These are phyloP conservation scores for Athalia circularis DNA, from an alignment of 2,888 invertebrate genomes.

Conservation along the genomic window DNA sequence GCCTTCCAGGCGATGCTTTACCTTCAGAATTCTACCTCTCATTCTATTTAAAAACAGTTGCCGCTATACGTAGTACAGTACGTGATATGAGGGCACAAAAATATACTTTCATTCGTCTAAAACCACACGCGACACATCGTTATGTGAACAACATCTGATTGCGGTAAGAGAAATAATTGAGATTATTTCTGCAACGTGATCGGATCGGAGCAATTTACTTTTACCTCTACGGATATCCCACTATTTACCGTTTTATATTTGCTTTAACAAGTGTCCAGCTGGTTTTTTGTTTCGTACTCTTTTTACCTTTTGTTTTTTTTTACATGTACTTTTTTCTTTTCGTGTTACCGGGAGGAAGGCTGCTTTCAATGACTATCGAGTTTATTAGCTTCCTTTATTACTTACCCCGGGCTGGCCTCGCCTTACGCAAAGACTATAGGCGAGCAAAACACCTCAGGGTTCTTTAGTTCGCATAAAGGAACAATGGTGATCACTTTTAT, in stretches of 20 bases:
- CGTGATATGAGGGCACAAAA: neutral
- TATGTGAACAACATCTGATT: conserved; percentile 9
- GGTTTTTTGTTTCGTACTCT: neutral
- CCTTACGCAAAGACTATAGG: neutral
- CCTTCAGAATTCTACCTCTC: neutral
- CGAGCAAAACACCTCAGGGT: conserved; percentile 25
- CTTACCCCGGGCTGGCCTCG: neutral
- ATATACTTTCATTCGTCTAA: conserved; percentile 26
- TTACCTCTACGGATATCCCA: neutral
- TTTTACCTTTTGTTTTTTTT: neutral
- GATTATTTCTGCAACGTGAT: conserved; percentile 25
- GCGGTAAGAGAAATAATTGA: conserved; percentile 23
- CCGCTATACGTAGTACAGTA: neutral
- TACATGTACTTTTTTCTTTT: too few species aligned
- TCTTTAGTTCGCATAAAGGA: neutral
- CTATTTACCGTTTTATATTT: neutral
- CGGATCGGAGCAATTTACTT: conserved; percentile 9
- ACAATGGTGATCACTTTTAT: neutral
- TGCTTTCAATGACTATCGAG: conserved; percentile 5
- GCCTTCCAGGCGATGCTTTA: conserved; percentile 1
- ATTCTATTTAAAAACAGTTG: too few species aligned
- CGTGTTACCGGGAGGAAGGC: neutral
- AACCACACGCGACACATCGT: neutral
- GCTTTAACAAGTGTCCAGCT: conserved; percentile 22
- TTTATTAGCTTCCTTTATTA: conserved; percentile 20